Evolutionary conservation across 2,113 vertebrate genomes (phyloP).

Genomic region (Emydocephalus ijimae): DNA sequence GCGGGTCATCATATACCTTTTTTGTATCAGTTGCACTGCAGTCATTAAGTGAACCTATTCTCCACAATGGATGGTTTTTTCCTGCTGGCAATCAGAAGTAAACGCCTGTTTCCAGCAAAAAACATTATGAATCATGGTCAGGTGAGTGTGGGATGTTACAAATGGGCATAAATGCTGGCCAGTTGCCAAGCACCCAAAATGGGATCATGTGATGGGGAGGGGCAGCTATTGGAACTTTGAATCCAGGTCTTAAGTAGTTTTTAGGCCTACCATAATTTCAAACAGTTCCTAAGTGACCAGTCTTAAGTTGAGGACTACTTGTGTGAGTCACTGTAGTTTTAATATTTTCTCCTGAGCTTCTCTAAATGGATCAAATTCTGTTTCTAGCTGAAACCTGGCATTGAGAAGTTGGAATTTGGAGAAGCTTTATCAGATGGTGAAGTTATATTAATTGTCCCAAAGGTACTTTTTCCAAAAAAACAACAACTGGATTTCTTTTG

Average conservation of each 20-base stretch:
- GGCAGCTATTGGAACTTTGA: background rate
- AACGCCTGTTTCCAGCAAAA: too few relatives aligned
- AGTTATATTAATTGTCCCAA: background rate
- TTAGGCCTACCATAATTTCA: background rate
- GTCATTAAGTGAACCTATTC: background rate
- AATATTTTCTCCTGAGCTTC: background rate
- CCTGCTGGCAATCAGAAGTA: too few relatives aligned
- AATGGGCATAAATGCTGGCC: too few relatives aligned
- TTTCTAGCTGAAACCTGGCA: background rate
- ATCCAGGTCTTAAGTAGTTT: background rate
- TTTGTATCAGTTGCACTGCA: background rate
- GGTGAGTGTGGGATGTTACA: too few relatives aligned
- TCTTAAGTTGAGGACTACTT: background rate
- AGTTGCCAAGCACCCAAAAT: background rate
- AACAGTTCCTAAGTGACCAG: background rate
- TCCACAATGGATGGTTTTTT: background rate
- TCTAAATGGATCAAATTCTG: background rate
- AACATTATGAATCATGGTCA: too few relatives aligned
- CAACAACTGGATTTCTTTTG: background rate
- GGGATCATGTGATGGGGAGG: too few relatives aligned
- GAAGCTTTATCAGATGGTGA: background rate
- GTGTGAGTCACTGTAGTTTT: background rate
- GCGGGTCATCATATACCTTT: background rate
- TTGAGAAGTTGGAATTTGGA: background rate
- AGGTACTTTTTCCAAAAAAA: background rate